Base-by-base conservation (phyloP, 92 coral and sea anemone species). In the Nematostella vectensis region DNA sequence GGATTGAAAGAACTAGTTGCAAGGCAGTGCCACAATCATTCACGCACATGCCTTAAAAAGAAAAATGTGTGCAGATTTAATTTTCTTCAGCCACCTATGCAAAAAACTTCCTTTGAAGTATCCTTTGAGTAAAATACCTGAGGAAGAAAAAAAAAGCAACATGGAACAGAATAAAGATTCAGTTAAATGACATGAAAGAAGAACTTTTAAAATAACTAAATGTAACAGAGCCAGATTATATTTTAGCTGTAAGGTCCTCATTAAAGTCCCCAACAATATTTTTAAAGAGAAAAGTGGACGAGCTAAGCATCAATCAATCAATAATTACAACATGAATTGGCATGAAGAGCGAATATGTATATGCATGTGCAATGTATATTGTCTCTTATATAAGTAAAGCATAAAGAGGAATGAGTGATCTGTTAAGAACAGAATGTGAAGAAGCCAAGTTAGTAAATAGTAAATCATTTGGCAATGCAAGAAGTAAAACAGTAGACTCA, bases 361-460 rank as follows among this genome's bases (percentile, higher is more conserved):
- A 65, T 60, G 75, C 86, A 16, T 66, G 86, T 72, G 86, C 86
- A 21, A 38, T 72, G 60, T 69, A 70, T 13, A 55, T 76, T 59
- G 77, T 69, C 1, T 63, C 68, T 15, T 71, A 78, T 51, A 72
- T 77, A 19, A 71, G 79, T 21, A 77, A 72, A 59, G 84, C 80
- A 54, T 74, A 77, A 49, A 77, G 72, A 77, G 80, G 80, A 17
- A 77, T 77, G 74, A 71, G 80, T 77, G 84, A 77, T 23, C 63
- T 77, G 26, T 54, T 63, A 58, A 27, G 67, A 50, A 37, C 28
- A 27, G 72, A 33, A 29, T 71, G 78, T 33, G 51, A 37, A 54
- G 70, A 71, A 54, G 71, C 70, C 1, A 71, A 74, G 80, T 72
- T 60, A 19, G 80, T 74, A 57, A 64, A 67, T 72, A 64, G 65